Evolutionary conservation across 2,797 vertebrate species (phyloP).

Genomic region (Sebastes baramenuke): DNA sequence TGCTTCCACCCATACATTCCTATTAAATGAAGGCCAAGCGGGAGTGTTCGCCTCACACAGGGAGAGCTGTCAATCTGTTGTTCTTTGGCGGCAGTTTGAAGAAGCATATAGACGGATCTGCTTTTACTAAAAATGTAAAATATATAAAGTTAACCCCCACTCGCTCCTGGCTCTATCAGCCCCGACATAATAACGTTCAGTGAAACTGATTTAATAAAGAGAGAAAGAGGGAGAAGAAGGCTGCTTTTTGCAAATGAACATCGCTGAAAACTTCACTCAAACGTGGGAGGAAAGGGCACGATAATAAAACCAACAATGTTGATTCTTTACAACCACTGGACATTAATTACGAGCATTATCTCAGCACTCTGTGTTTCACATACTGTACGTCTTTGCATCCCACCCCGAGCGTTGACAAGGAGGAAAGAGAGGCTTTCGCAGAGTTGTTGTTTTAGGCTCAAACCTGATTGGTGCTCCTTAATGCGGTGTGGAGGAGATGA

Average conservation of each 20-base stretch:
- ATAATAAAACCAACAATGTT: background rate
- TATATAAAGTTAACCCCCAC: constrained; percentile 16
- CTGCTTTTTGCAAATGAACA: constrained; percentile 54
- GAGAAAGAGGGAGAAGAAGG: background rate
- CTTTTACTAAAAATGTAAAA: constrained; percentile 55
- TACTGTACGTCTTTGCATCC: background rate
- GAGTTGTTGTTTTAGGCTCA: constrained; percentile 39
- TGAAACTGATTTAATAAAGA: constrained; percentile 41
- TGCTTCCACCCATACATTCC: constrained; percentile 60
- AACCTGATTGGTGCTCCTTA: constrained; percentile 33
- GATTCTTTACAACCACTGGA: background rate
- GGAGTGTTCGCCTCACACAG: constrained; percentile 62
- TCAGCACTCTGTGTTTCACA: background rate
- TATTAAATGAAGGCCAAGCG: constrained; percentile 75
- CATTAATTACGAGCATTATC: constrained; percentile 5
- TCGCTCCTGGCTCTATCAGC: constrained; percentile 27
- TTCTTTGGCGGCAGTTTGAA: constrained; percentile 57
- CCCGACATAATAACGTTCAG: constrained; percentile 36
- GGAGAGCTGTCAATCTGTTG: constrained; percentile 66
- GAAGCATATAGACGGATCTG: constrained; percentile 45
- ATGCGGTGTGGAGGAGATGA: constrained; percentile 35
- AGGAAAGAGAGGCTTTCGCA: constrained; percentile 15
- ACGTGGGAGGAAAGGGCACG: background rate
- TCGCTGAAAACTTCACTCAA: background rate
- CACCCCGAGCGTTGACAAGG: background rate